Evolutionary conservation across 1,140 invertebrate genomes (phyloP), one percentile per base, ranked within the genome.

Genomic region (Amyelois transitella): DNA sequence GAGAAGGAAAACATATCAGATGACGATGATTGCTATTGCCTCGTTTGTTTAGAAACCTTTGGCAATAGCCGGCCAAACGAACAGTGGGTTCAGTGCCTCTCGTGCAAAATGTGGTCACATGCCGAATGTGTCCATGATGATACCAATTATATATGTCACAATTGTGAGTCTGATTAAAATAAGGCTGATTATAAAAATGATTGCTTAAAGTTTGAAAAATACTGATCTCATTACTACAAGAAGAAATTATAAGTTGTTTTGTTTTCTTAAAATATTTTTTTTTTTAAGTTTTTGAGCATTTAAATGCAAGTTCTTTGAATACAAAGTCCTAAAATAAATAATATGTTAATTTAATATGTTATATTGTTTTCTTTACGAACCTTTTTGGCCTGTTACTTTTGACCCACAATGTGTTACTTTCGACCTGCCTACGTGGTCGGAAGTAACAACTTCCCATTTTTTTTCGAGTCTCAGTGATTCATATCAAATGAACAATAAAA

Each of bases 321-420:
- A 28, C 25, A 28, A 28, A 28, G 25, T 48, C 21, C 32, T 48
- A 8, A 14, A 62, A 62, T 62, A 62, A 28, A 60, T 55, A 55
- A 54, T 51, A 20, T 54, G 38, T 54, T 54, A 18, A 62, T 53
- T 62, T 62, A 51, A 62, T 52, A 52, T 58, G 8, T 63, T n/a
- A 58, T 49, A 55, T 63, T 52, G 12, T 55, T 24, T 58, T 55
- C 44, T 28, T 58, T 63, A 58, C 25, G 0, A 53, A 58, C 52
- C 43, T 50, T 18, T 58, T 49, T 63, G 53, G 17, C 55, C 18
- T 55, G 60, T 63, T 58, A 58, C 60, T 58, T 58, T 61, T 17
- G 60, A 58, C 47, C 55, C 60, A 58, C 55, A 52, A 52, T n/a
- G 48, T 63, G 53, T 55, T 63, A 58, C 56, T 63, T 58, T 63